Evolutionary conservation across 2,797 vertebrate genomes (phyloP), one percentile per base, ranked within the genome.

Genomic region (Sebastes hopkinsi): DNA sequence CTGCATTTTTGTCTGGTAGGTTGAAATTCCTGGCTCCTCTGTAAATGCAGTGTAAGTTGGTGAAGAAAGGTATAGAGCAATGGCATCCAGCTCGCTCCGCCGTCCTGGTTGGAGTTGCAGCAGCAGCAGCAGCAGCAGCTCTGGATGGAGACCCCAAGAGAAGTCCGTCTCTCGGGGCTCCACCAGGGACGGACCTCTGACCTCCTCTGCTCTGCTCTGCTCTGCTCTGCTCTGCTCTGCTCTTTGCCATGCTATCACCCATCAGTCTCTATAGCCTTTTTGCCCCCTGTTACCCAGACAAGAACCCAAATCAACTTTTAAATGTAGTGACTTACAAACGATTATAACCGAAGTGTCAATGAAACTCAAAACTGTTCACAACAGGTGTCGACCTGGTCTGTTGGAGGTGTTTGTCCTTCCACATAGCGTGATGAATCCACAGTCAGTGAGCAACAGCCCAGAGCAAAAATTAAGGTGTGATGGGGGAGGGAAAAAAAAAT

Each of bases 391-490:
- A 42, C 8, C 2, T 8, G 27, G 36, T 68, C 18, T 56, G 72
- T 34, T 30, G 65, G 32, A 52, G 73, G 55, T 0, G 18, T 36
- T 62, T n/a, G 38, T 86, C 77, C 64, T 27, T 82, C 42, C 61
- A 77, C 62, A 89, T 36, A 73, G 78, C 62, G 74, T 62, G 66
- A 88, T 59, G 60, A 89, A 89, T 88, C 87, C 84, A 87, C 58
- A 88, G 75, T 84, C 75, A 60, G 66, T 68, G 87, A 91, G 88
- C 80, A 86, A 86, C 85, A 56, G 72, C 77, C 82, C 59, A 73
- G 71, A 70, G 67, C 71, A 77, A 86, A 83, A 80, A 67, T 72
- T 38, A 83, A 78, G 73, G 62, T 72, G 25, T 71, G 79, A 90
- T 74, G 80, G 83, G 81, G 72, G 36, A 32, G 32, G 32, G 54